Conservation (phyloP, 2,797 vertebrate genomes). For the Brotula barbata region DNA sequence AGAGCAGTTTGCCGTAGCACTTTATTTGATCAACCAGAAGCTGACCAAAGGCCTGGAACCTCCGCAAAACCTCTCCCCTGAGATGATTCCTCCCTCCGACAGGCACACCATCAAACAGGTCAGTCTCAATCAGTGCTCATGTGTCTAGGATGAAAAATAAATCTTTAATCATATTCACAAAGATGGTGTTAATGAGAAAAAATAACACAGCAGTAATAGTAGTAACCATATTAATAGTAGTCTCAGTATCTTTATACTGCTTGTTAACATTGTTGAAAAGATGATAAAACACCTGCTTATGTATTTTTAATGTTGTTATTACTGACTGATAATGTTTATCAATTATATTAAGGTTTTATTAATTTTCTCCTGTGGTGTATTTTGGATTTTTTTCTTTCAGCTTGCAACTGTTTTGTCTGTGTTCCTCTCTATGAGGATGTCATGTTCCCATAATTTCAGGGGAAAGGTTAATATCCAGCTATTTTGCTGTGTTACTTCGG, state of each 20-base stretch:
- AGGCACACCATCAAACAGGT: slow-evolving; percentile 82
- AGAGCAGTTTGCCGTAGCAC: slow-evolving; percentile 96
- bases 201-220: too few species aligned
- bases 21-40: slow-evolving; percentile 96
- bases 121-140: slow-evolving; percentile 7
- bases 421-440: slow-evolving; percentile 33
- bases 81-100: slow-evolving; percentile 97
- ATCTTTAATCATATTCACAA: too few species aligned
- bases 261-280: too few species aligned
- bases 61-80: slow-evolving; percentile 87
- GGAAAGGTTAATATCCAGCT: too few species aligned
- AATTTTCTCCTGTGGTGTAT: too few species aligned
- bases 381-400: slow-evolving; percentile 23
- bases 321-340: neutral
- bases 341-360: neutral
- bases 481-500: too few species aligned
- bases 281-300: neutral
- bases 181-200: too few species aligned
- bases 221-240: too few species aligned
- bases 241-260: too few species aligned
- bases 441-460: too few species aligned
- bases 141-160: too few species aligned
- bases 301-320: neutral
- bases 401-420: slow-evolving; percentile 46
- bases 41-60: slow-evolving; percentile 90